Evolutionary conservation across 2,797 vertebrate species (phyloP), one percentile per base, ranked within the genome.

Genomic region (Pseudomugil tenellus): DNA sequence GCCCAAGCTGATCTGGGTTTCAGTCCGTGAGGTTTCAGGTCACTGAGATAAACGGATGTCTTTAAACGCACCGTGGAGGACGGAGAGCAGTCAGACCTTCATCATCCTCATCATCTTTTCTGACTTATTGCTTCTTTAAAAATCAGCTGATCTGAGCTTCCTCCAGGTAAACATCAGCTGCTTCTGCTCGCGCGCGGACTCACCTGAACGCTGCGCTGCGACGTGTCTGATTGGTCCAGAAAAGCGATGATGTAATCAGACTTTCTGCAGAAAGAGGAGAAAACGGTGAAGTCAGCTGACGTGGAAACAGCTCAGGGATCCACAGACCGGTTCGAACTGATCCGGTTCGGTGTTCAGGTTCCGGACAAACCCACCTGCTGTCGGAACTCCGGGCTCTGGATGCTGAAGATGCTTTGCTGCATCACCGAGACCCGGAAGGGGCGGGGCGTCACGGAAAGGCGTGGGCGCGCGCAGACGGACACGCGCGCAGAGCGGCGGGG

Each of bases 381-480:
- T 53, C 35, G 13, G 21, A 16, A 58, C 57, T 53, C 35, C 19
- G 48, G 58, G 19, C 19, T 41, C 39, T 17, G 39, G 39, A 41
- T 61, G 63, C 6, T 37, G 39, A 57, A 49, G 74, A 58, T 69
- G 70, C 57, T 80, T 1, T 48, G 25, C 29, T 78, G 78, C 70
- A 67, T 52, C 14, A 32, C 2, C 1, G 13, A 25, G 52, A 83
- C 58, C 80, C 0, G 8, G 58, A 32, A 58, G 60, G 58, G 84
- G 82, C 66, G 76, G 72, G 0, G 1, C 51, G 9, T 28, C 17
- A 7, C 4, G 6, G 49, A 26, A 29, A 3, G 3, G 53, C 4
- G 3, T 14, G 39, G 32, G n/a, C n/a, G n/a, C n/a, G n/a, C n/a
- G n/a, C n/a, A n/a, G n/a, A n/a, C n/a, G n/a, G n/a, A n/a, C n/a